These are phyloP conservation scores for Drosophila neotestacea DNA, from an alignment of 2,888 invertebrate genomes.

Conservation along the genomic window DNA sequence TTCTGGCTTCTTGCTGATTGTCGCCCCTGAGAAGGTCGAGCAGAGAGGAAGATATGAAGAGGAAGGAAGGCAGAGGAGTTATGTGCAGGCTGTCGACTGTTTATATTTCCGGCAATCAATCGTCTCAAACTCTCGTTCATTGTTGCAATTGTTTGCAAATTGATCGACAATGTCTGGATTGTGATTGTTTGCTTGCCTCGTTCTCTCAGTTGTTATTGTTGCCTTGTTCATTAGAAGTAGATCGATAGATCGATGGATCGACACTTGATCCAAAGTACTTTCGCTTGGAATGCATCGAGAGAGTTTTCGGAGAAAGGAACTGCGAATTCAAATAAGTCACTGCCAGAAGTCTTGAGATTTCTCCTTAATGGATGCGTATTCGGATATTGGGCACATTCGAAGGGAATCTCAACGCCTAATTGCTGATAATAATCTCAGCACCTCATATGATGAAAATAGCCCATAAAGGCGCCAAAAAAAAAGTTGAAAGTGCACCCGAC, in stretches of 20 bases:
- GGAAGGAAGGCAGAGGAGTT: conserved; percentile 41
- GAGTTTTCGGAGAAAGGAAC: conserved; percentile 64
- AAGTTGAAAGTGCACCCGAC: conserved; percentile 55
- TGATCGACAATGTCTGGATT: conserved; percentile 45
- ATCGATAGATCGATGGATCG: conserved; percentile 12
- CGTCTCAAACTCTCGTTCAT: conserved; percentile 61
- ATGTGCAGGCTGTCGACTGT: conserved; percentile 54
- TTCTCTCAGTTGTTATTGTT: conserved; percentile 28
- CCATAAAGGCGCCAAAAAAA: conserved; percentile 28
- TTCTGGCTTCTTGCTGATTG: conserved; percentile 47
- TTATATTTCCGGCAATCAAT: conserved; percentile 79
- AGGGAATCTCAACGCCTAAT: conserved; percentile 55
- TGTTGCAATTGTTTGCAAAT: conserved; percentile 69
- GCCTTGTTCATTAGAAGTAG: conserved; percentile 56
- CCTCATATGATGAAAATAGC: conserved; percentile 43
- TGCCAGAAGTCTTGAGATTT: conserved; percentile 20
- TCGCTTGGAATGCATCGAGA: conserved; percentile 57
- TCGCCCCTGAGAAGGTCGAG: conserved; percentile 53
- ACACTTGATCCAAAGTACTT: conserved; percentile 48
- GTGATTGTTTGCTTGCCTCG: conserved; percentile 41
- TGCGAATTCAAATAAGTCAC: conserved; percentile 24
- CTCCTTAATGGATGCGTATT: conserved; percentile 32
- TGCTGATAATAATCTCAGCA: conserved; percentile 65
- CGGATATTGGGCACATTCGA: neutral
- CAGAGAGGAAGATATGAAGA: neutral